A percentile compares a stretch with the other conserved stretches of the same genome.
Conservation (phyloP, 2,797 vertebrate species). For the Antrozous pallidus region DNA sequence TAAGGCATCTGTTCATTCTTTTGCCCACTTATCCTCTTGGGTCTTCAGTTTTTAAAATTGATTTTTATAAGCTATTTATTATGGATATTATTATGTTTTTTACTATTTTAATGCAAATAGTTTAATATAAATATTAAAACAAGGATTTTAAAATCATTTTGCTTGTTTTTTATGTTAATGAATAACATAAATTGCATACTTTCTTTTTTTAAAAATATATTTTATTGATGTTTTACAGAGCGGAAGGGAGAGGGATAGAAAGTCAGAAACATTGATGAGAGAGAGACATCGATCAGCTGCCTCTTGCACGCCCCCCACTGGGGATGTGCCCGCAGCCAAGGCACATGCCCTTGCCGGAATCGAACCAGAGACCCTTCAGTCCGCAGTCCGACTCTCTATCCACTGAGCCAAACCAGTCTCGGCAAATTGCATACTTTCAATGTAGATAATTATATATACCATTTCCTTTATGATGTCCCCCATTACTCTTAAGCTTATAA, state of each 20-base stretch:
- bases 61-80: conserved; percentile 15
- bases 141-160: not conserved
- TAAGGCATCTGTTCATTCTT: conserved; percentile 64
- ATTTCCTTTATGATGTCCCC: not conserved
- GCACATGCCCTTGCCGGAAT: too few species aligned
- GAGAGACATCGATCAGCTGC: too few species aligned
- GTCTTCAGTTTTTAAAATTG: conserved; percentile 6
- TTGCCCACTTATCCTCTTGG: conserved; percentile 46
- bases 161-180: not conserved
- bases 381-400: too few species aligned
- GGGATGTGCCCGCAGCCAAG: too few species aligned
- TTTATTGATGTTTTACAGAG: too few species aligned
- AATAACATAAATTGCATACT: not conserved
- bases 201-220: too few species aligned
- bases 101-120: not conserved
- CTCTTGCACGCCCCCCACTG: too few species aligned
- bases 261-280: too few species aligned
- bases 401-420: too few species aligned
- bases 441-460: not conserved
- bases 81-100: not conserved
- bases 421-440: not conserved
- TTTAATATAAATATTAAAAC: conserved; percentile 17
- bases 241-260: too few species aligned
- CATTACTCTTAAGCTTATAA: not conserved
- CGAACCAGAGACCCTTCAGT: too few species aligned